Evolutionary conservation across 2,113 vertebrate species (phyloP), one percentile per base, ranked within the genome.

Genomic region (Alosa alosa): DNA sequence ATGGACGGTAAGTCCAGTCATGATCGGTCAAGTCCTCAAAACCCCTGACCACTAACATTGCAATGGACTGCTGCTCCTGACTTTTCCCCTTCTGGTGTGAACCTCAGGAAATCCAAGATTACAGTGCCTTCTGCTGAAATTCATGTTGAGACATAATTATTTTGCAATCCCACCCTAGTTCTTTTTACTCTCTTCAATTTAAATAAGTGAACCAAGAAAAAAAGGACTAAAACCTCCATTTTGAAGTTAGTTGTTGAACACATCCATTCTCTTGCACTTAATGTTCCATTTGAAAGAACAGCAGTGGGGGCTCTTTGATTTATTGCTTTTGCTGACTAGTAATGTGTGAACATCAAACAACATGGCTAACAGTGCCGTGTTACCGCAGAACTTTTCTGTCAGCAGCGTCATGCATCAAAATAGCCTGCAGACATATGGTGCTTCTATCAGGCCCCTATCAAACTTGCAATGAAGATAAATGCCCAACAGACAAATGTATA

Each of bases 1-100:
- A 0, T 99, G 98, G 98, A 98, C 95, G 47, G 98, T 99, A 95
- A 97, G 96, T 90, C 36, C 2, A 50, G 47, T 55, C 81, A 41
- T 36, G 4, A 85, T 88, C 84, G 60, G 47, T 87, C 18, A 15
- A 49, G 44, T n/a, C 45, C 50, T n/a, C 50, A 82, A 60, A 60
- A 60, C 55, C 60, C 11, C 36, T 15, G 25, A 36, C 36, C 2
- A 78, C 39, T 39, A 17, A 72, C 64, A 72, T 72, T 3, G 1
- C 60, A 36, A 36, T 36, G 31, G 0, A 11, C 25, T 36, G 64
- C 25, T 72, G 64, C 72, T 15, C 22, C n/a, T n/a, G 22, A 6
- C 1, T n/a, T 20, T 20, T 25, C 11, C 60, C 13, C 13, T 78
- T 78, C 17, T 39, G 31, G 11, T 78, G 72, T 78, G 25, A 5